These are phyloP conservation scores for Bufotes viridis DNA, from an alignment of 2,797 vertebrate species.

Conservation along the genomic window DNA sequence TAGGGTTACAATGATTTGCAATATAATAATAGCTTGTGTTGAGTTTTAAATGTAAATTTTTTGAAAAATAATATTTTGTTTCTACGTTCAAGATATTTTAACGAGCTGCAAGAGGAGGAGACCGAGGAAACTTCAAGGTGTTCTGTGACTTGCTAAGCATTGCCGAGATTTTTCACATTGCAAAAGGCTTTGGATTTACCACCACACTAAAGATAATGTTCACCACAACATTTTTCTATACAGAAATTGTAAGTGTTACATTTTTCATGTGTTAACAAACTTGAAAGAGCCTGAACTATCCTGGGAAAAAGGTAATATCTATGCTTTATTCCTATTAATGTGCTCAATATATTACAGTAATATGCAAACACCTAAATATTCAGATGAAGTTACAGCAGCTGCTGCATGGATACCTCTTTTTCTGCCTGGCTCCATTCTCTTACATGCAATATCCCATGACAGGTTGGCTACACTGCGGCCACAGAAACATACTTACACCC, in stretches of 20 bases:
- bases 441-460: background rate
- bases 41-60: background rate
- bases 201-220: constrained; percentile 1
- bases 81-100: background rate
- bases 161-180: constrained; percentile 15
- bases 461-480: background rate
- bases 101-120: constrained; percentile 11
- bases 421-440: background rate
- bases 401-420: background rate
- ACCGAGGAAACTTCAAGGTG: background rate
- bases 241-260: constrained; percentile 4
- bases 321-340: background rate
- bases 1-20: background rate
- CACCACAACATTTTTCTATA: background rate
- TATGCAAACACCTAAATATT: background rate
- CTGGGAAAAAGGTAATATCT: background rate
- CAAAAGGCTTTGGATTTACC: constrained; percentile 5
- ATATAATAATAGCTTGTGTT: background rate
- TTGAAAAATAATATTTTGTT: constrained; percentile 23
- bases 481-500: background rate
- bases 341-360: background rate
- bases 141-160: background rate
- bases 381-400: background rate
- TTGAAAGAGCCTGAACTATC: background rate
- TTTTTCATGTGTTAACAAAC: background rate